Evolutionary conservation across 2,797 vertebrate genomes (phyloP), one percentile per base, ranked within the genome.

Genomic region (Smutsia gigantea): DNA sequence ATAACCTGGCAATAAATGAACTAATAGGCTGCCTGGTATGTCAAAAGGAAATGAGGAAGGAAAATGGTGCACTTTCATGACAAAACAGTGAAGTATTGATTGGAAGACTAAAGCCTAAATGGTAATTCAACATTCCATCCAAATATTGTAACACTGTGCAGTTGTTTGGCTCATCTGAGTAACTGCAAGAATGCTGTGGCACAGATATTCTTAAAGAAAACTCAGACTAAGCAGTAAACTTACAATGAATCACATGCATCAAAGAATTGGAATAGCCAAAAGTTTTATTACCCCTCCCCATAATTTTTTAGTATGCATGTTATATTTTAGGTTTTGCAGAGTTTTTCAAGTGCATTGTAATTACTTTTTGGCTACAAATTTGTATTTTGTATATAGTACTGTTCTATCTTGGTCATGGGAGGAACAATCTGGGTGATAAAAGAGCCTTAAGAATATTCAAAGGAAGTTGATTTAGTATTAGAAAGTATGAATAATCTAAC

Each of bases 21-120:
- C 75, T 89, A 63, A 15, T 75, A 78, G 42, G 37, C 25, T 97
- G 25, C 59, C 23, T 68, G 37, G 7, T 71, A 0, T 83, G 46
- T 74, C 29, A 79, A 57, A 87, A 95, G 55, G 66, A 96, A 94
- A 25, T 29, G 39, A 91, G 94, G 31, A 82, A 81, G 69, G 31
- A 29, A 95, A 94, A 77, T 7, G 31, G 59, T 82, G 25, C 21
- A 39, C 74, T 92, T 94, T 92, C 42, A 37, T 87, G 51, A 82
- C 29, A 46, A 51, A 95, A 86, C 4, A 69, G 29, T 77, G 8
- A 92, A 59, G 14, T 72, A 89, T 88, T 96, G 74, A 68, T 91
- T 94, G 34, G 61, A 86, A 87, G 86, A 49, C 77, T 77, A 51
- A 93, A 96, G 53, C 21, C 55, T 51, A 94, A 86, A 64, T 68